Evolutionary conservation across 1,140 invertebrate genomes (phyloP).

Genomic region (Octopus sinensis): DNA sequence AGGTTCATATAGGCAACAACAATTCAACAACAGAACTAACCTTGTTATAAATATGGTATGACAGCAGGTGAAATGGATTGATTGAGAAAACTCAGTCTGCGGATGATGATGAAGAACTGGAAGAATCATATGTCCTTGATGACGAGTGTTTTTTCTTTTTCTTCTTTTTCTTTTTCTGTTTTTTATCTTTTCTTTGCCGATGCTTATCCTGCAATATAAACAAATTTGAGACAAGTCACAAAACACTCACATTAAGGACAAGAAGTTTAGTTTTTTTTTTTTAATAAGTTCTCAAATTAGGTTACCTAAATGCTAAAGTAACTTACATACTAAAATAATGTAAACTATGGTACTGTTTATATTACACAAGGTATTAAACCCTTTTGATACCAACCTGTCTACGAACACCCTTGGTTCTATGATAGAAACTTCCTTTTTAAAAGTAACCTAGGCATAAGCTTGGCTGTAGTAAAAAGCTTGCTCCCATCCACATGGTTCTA

Average conservation of each 20-base stretch:
- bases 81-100: neutral
- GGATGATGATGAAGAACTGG: neutral
- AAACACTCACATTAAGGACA: neutral
- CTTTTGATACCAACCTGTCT: too few species aligned
- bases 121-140: neutral
- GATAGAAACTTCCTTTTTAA: too few species aligned
- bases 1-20: neutral
- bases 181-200: neutral
- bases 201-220: neutral
- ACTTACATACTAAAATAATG: neutral
- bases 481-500: too few species aligned
- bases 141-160: neutral
- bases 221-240: neutral
- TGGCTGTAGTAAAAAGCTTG: too few species aligned
- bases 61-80: neutral
- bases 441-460: too few species aligned
- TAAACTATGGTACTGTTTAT: neutral
- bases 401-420: too few species aligned
- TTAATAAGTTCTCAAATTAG: too few species aligned
- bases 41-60: neutral
- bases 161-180: constrained; percentile 6
- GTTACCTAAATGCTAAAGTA: too few species aligned
- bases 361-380: neutral
- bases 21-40: neutral
- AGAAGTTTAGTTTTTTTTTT: neutral